Base-by-base conservation (phyloP, 2,797 vertebrate species). In the Anolis apletophallus region DNA sequence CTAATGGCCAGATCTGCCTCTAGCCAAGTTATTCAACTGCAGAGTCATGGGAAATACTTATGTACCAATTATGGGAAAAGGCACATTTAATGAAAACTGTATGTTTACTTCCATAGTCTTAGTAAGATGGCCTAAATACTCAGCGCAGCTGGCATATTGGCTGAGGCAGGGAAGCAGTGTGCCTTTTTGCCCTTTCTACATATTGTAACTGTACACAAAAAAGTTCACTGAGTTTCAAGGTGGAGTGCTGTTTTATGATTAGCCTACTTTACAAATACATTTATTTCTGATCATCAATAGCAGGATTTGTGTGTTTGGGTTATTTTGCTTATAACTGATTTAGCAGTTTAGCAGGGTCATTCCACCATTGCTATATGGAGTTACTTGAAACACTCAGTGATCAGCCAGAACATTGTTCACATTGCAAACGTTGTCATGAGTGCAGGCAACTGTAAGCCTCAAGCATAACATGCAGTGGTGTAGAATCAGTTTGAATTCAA, bases 41-140 rank as follows among this genome's bases (percentile, higher is more conserved):
- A 92, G 94, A 96, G 94, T 97, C 96, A 96, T 96, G 96, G 95
- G 96, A 97, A 97, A 96, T 94, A 93, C 93, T 96, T 95, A 95
- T 90, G 93, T 94, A 94, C 93, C 93, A 94, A 93, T 94, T 95
- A 93, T 94, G 95, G 95, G 94, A 5, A 96, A 96, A 96, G 91
- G 94, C 94, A 94, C 89, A 91, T 95, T 96, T 96, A 95, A 95
- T 96, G 94, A 95, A 96, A 95, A 95, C 95, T 94, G 91, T 94
- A 94, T 95, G 92, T 95, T 96, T 96, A 94, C 92, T 96, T 94
- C 94, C 91, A 90, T 90, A 93, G 91, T 93, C 93, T 95, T 93
- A 94, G 92, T 80, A 89, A 95, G 93, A 93, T 88, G 89, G 87
- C 93, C 94, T 95, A 93, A 91, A 85, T 92, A 90, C 91, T 96